Evolutionary conservation across 2,888 invertebrate species (phyloP).

Genomic region (Aquatica leii): DNA sequence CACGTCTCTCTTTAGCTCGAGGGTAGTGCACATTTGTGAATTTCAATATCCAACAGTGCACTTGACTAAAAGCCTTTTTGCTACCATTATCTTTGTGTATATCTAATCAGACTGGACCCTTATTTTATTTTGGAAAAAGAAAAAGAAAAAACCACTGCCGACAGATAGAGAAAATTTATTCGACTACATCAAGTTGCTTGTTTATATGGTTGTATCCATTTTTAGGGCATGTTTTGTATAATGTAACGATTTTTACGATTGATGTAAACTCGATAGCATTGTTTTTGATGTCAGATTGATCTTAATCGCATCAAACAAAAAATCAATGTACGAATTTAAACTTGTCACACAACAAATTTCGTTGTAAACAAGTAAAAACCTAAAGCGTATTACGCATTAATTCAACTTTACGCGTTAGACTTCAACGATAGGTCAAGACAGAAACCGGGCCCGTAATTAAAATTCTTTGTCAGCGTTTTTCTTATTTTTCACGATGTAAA

Average conservation of each 20-base stretch:
- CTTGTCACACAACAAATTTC: constrained; percentile 12
- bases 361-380: constrained; percentile 12
- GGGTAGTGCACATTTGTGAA: neutral
- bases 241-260: constrained; percentile 43
- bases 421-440: constrained; percentile 31
- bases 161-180: constrained; percentile 42
- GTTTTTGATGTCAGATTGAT: constrained; percentile 43
- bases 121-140: constrained; percentile 1
- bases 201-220: constrained; percentile 42
- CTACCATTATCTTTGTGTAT: constrained; percentile 36
- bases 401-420: constrained; percentile 26
- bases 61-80: constrained; percentile 36
- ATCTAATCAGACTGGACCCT: constrained; percentile 30
- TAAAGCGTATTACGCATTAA: constrained; percentile 10
- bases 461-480: neutral
- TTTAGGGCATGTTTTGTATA: constrained; percentile 45
- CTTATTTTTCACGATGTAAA: neutral
- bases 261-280: constrained; percentile 45
- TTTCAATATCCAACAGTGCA: constrained; percentile 13
- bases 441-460: constrained; percentile 14
- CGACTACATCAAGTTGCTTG: constrained; percentile 33
- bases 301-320: constrained; percentile 39
- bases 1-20: neutral
- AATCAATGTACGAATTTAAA: constrained; percentile 15
- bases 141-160: constrained; percentile 20